Base-by-base conservation (phyloP, 2,113 vertebrate species). In the Anser brachyrhynchus region DNA sequence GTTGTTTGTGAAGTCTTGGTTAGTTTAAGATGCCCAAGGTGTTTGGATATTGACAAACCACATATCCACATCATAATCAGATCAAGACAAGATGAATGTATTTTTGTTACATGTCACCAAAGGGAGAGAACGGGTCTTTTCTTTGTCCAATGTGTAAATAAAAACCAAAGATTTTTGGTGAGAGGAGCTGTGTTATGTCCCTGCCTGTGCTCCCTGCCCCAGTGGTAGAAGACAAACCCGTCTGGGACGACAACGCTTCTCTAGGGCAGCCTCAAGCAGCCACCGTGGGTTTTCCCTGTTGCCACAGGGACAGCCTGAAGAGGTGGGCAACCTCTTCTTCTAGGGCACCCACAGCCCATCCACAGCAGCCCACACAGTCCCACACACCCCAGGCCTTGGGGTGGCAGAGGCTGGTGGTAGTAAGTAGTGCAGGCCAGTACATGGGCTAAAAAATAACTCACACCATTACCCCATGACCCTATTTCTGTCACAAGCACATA, bases 141-240 rank as follows among this genome's bases (percentile, higher is more conserved):
- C 21, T 13, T 94, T 59, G 19, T 46, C 65, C 78, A 76, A 86
- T 52, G 66, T 21, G 28, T 64, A 96, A 97, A 98, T 97, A 97
- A 98, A 98, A 39, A 43, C 0, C 5, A 11, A 52, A 66, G 37
- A 33, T 75, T 97, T 95, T 52, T 78, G 10, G 62, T 66, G 65
- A 89, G 37, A 82, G 44, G 31, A 77, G 43, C 13, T 51, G 29
- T 75, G 31, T 81, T 75, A 57, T 16, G 13, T 90, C 83, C 52
- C 49, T 80, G 10, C n/a, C 84, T 78, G 22, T 57, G 33, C 18
- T 77, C 33, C 29, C 33, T 75, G 46, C 39, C 49, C n/a, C 10
- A 16, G 18, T 6, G 22, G n/a, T 20, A 72, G 73, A 11, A 89
- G 31, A 9, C 55, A 64, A 51, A 66, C 17, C 57, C 43, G n/a